phyloP scores from a whole-genome alignment of 2,797 vertebrate species.

The Emys orbicularis region DNA sequence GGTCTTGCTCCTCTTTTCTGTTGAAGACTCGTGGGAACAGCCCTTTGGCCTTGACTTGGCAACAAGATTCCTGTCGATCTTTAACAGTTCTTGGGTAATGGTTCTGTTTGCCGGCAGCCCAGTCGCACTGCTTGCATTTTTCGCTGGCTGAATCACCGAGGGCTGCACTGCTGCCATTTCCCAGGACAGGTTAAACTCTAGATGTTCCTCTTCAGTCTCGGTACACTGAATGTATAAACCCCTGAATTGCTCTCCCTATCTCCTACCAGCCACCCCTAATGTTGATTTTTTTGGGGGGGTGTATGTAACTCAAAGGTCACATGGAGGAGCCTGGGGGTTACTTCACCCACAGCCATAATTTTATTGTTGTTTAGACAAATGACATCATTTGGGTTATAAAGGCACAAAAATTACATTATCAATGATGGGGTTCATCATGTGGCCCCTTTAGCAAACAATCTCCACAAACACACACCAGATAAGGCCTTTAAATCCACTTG shows the following conservation, averaged over 20 bases:
- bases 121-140: background rate
- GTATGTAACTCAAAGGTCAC: background rate
- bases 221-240: background rate
- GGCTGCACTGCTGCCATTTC: background rate
- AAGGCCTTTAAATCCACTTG: background rate
- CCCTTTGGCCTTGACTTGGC: background rate
- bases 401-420: background rate
- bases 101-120: background rate
- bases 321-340: background rate
- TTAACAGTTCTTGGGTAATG: background rate
- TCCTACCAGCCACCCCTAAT: background rate
- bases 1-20: background rate
- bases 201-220: background rate
- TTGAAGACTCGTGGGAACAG: background rate
- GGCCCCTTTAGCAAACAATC: background rate
- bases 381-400: background rate
- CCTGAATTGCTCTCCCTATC: background rate
- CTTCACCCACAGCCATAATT: background rate
- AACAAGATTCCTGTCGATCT: background rate
- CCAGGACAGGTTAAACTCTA: background rate
- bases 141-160: background rate
- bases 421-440: background rate
- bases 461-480: background rate
- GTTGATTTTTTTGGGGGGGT: background rate
- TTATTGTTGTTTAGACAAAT: background rate